Conservation (phyloP, 2,113 vertebrate genomes). For the Cisticola juncidis region DNA sequence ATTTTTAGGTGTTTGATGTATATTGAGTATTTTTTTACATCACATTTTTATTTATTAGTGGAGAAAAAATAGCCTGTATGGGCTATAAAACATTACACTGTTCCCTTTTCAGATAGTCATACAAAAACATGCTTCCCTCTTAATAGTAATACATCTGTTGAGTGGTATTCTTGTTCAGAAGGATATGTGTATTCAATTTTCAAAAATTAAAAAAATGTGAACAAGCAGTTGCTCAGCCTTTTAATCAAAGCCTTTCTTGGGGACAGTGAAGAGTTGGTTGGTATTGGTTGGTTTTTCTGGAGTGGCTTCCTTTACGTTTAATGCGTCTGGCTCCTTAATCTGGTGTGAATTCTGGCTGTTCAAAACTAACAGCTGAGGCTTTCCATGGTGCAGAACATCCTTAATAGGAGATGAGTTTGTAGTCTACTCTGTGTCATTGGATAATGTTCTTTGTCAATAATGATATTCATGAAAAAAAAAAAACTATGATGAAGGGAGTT, state of each 20-base stretch:
- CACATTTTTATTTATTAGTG: not conserved
- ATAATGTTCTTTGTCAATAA: not conserved
- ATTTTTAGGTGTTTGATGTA: not conserved
- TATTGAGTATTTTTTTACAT: not conserved
- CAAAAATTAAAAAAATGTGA: not conserved
- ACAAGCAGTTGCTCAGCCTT: not conserved
- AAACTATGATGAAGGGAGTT: not conserved
- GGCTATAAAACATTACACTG: not conserved
- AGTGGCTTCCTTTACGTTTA: not conserved
- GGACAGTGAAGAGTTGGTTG: fast-evolving
- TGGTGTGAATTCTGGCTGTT: not conserved
- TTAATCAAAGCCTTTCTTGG: not conserved
- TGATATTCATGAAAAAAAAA: not conserved
- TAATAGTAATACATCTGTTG: not conserved
- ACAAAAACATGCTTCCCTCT: not conserved
- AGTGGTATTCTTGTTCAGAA: not conserved
- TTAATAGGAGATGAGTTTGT: not conserved
- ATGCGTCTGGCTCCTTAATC: not conserved
- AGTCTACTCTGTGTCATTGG: not conserved
- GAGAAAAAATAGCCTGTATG: not conserved
- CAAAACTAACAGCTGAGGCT: not conserved
- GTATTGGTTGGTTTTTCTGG: not conserved
- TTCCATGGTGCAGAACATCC: fast-evolving
- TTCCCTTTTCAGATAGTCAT: not conserved
- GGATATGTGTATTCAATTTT: not conserved